phyloP scores from a whole-genome alignment of 2,888 invertebrate genomes.

The Lochmaea capreae region DNA sequence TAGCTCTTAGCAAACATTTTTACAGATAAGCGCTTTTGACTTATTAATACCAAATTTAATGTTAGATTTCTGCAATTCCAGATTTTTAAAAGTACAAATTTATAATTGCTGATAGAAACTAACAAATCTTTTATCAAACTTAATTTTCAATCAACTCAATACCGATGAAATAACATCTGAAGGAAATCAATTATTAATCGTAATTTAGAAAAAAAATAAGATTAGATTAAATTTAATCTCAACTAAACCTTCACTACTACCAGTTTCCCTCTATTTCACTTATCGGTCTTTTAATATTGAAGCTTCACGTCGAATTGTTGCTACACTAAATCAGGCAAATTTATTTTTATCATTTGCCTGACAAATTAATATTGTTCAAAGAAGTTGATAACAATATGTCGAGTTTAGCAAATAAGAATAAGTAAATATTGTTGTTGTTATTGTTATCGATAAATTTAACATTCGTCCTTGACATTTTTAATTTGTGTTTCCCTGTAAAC shows the following conservation, averaged over 20 bases:
- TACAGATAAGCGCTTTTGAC: not conserved
- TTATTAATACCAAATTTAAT: too few relatives aligned
- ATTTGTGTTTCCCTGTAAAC: not conserved
- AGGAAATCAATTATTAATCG: not conserved
- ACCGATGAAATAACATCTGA: not conserved
- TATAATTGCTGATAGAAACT: too few relatives aligned
- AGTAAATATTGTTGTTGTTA: not conserved
- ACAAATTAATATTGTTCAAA: not conserved
- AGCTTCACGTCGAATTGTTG: not conserved
- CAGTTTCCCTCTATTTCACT: not conserved
- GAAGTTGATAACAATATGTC: not conserved
- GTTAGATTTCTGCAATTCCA: too few relatives aligned
- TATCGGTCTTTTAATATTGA: not conserved
- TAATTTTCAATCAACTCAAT: not conserved
- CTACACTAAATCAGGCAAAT: not conserved
- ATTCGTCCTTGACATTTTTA: not conserved
- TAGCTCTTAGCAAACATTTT: too few relatives aligned
- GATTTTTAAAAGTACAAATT: too few relatives aligned
- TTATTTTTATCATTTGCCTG: not conserved
- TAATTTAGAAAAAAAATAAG: not conserved
- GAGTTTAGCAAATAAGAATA: not conserved
- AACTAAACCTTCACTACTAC: not conserved
- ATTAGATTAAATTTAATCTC: constrained; percentile 5
- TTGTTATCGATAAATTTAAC: not conserved
- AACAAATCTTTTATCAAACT: not conserved